A percentile compares a stretch with the other conserved stretches of the same genome.
Conservation (phyloP, 1,140 invertebrate species). For the Drosophila seguyi region DNA sequence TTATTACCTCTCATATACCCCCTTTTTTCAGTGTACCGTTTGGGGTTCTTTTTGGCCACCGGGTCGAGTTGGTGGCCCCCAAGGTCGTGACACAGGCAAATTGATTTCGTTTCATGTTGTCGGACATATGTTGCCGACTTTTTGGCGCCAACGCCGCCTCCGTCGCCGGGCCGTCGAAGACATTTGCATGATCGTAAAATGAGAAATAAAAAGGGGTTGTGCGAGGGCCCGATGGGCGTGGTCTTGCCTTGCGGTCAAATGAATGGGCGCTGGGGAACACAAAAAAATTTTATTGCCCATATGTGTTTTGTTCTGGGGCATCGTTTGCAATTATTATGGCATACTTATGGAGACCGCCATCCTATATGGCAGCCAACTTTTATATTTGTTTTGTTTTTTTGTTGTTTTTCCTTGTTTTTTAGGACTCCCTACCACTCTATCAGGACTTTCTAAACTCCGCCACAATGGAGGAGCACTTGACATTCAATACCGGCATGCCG, state of each 20-base stretch:
- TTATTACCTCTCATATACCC: too few species aligned
- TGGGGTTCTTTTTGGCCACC: not conserved
- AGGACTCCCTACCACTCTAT: not conserved
- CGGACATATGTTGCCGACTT: constrained; percentile 64
- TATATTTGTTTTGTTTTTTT: not conserved
- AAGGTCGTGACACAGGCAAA: constrained; percentile 67
- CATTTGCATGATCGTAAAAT: constrained; percentile 76
- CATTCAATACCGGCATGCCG: constrained; percentile 50
- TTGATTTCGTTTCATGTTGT: constrained; percentile 67
- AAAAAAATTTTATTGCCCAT: constrained; percentile 71
- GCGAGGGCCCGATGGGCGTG: not conserved
- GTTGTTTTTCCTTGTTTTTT: not conserved
- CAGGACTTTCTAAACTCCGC: constrained; percentile 11
- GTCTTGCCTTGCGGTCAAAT: constrained; percentile 54
- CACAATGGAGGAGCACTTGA: constrained; percentile 52
- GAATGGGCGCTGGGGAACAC: constrained; percentile 54
- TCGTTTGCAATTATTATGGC: constrained; percentile 77
- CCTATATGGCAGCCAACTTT: constrained; percentile 8
- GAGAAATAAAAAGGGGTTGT: constrained; percentile 70
- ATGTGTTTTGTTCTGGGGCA: constrained; percentile 42
- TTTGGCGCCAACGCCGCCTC: constrained; percentile 51
- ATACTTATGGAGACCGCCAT: constrained; percentile 48
- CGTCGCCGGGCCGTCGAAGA: constrained; percentile 8
- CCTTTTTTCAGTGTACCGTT: constrained; percentile 4
- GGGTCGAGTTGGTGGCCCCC: constrained; percentile 27